Evolutionary conservation across 2,888 invertebrate species (phyloP).

Genomic region (Noctua comes): DNA sequence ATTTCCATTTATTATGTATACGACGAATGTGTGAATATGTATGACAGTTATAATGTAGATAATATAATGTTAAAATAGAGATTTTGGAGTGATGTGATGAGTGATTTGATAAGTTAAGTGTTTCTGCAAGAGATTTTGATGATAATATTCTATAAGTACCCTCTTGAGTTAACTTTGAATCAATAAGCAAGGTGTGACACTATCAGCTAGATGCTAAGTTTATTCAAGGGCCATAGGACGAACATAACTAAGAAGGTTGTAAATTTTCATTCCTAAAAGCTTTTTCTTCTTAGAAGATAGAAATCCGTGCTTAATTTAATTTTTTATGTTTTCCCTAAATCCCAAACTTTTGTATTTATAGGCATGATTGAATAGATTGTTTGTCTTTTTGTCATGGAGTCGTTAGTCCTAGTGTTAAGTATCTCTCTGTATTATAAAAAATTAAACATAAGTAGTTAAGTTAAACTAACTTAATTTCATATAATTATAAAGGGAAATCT

Average conservation of each 20-base stretch:
- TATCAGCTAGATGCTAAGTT: background rate
- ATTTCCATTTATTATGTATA: constrained; percentile 45
- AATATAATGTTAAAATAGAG: constrained; percentile 29
- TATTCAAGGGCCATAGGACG: background rate
- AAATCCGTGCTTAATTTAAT: constrained; percentile 25
- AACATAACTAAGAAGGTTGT: constrained; percentile 31
- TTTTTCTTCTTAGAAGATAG: constrained; percentile 38
- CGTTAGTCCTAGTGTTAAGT: constrained; percentile 59
- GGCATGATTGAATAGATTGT: constrained; percentile 34
- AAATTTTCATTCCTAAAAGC: constrained; percentile 51
- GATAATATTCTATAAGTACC: constrained; percentile 1
- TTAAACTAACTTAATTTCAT: constrained; percentile 62
- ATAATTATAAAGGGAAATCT: constrained; percentile 56
- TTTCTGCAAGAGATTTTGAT: constrained; percentile 5
- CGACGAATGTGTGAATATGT: constrained; percentile 46
- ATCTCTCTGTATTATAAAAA: constrained; percentile 66
- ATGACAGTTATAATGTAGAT: constrained; percentile 49
- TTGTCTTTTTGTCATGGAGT: constrained; percentile 62
- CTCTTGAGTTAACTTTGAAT: constrained; percentile 6
- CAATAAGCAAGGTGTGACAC: background rate
- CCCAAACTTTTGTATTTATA: constrained; percentile 25
- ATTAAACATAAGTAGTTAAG: constrained; percentile 58
- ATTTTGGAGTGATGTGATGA: constrained; percentile 8
- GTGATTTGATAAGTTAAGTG: constrained; percentile 19
- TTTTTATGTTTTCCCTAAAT: constrained; percentile 17